A percentile compares a stretch with the other conserved stretches of the same genome.
Evolutionary conservation across 2,113 vertebrate species (phyloP).

Genomic region (Nerophis lumbriciformis): DNA sequence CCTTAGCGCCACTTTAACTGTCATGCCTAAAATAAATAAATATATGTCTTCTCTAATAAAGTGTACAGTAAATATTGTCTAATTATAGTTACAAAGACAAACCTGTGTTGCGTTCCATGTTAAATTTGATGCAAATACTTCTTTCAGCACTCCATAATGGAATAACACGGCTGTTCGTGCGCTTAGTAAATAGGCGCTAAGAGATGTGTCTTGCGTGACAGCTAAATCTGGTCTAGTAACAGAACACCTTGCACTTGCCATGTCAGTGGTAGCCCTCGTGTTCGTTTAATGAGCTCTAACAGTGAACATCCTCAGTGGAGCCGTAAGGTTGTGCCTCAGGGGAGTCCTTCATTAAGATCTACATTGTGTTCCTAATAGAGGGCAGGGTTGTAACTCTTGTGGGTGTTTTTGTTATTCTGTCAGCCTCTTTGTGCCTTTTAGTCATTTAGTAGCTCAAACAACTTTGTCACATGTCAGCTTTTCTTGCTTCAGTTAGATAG

Average conservation of each 20-base stretch:
- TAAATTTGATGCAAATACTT: slow-evolving; percentile 29
- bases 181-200: slow-evolving; percentile 41
- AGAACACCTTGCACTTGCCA: slow-evolving; percentile 38
- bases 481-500: background rate
- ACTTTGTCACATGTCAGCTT: background rate
- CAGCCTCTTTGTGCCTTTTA: slow-evolving; percentile 40
- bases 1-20: background rate
- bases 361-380: slow-evolving; percentile 62
- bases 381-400: slow-evolving; percentile 49
- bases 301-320: slow-evolving; percentile 54
- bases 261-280: slow-evolving; percentile 50
- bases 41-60: background rate
- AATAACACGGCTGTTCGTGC: slow-evolving; percentile 24
- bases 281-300: slow-evolving; percentile 66
- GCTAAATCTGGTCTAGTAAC: slow-evolving; percentile 58
- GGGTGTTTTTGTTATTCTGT: slow-evolving; percentile 47
- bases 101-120: slow-evolving; percentile 12
- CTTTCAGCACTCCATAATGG: slow-evolving; percentile 29
- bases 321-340: slow-evolving; percentile 54
- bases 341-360: slow-evolving; percentile 66
- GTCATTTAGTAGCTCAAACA: slow-evolving; percentile 30
- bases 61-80: slow-evolving; percentile 25
- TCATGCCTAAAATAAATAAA: background rate
- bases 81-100: slow-evolving; percentile 3
- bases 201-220: slow-evolving; percentile 48